Evolutionary conservation across 2,888 invertebrate species (phyloP).

Genomic region (Morpho achilles): DNA sequence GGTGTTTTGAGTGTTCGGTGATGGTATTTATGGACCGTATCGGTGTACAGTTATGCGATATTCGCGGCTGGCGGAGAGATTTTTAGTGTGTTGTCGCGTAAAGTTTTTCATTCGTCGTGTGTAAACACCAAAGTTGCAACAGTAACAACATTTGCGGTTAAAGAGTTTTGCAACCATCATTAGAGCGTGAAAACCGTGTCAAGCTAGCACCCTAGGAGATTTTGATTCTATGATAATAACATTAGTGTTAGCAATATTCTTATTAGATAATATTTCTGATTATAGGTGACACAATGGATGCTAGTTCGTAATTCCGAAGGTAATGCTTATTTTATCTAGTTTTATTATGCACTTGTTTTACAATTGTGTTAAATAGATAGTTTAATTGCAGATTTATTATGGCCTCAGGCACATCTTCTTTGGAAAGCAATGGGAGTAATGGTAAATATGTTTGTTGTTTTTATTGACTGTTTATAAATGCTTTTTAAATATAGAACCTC

Average conservation of each 20-base stretch:
- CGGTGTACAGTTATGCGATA: constrained; percentile 52
- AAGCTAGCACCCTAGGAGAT: constrained; percentile 52
- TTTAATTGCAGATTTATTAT: constrained; percentile 73
- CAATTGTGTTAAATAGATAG: constrained; percentile 8
- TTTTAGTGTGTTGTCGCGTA: constrained; percentile 35
- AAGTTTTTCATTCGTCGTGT: constrained; percentile 28
- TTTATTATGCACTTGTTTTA: neutral
- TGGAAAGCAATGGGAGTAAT: constrained; percentile 88
- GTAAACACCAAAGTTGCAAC: constrained; percentile 45
- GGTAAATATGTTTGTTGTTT: constrained; percentile 53
- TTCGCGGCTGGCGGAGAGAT: constrained; percentile 39
- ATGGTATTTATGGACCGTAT: constrained; percentile 51
- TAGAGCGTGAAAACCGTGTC: constrained; percentile 76
- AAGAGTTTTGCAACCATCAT: constrained; percentile 70
- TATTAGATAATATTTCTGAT: constrained; percentile 30
- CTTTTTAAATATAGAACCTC: no score
- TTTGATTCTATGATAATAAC: constrained; percentile 33
- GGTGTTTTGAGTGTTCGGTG: constrained; percentile 47
- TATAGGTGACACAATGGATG: constrained; percentile 33
- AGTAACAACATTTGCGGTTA: constrained; percentile 45
- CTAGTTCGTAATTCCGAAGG: constrained; percentile 34
- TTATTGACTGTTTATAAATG: neutral
- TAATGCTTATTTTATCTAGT: constrained; percentile 10
- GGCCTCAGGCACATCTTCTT: constrained; percentile 89
- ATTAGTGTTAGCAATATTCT: constrained; percentile 25